phyloP scores from a whole-genome alignment of 2,113 vertebrate species.

The Phainopepla nitens region DNA sequence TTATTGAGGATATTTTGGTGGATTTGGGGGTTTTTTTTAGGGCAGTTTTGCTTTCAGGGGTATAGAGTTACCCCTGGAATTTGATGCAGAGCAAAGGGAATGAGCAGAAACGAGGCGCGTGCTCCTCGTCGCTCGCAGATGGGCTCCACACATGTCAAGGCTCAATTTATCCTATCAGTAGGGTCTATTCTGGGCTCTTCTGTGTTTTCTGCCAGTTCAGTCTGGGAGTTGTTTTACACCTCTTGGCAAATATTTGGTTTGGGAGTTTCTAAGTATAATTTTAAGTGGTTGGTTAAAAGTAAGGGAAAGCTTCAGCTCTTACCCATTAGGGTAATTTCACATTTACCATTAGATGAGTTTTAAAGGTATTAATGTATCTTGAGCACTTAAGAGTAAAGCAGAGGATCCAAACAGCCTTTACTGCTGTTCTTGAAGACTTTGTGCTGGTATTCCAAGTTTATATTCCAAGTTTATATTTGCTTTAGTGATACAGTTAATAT shows the following conservation, averaged over 20 bases:
- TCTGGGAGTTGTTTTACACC: slow-evolving; percentile 34
- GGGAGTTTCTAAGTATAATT: not conserved
- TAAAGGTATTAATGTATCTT: not conserved
- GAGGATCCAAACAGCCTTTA: not conserved
- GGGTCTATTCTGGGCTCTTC: slow-evolving; percentile 15
- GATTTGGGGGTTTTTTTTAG: too few relatives aligned
- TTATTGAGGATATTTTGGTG: too few relatives aligned
- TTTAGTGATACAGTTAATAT: not conserved
- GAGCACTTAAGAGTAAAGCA: not conserved
- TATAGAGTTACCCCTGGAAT: not conserved
- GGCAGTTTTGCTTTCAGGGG: not conserved
- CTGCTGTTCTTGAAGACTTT: not conserved
- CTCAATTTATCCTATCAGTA: slow-evolving; percentile 45
- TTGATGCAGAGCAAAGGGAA: not conserved
- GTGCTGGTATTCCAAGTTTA: not conserved
- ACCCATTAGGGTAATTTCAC: not conserved
- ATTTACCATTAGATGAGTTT: not conserved
- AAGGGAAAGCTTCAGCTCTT: not conserved
- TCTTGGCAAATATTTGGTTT: slow-evolving; percentile 48
- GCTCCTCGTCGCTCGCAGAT: not conserved
- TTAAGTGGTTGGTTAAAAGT: not conserved
- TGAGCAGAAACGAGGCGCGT: not conserved
- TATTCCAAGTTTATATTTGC: not conserved
- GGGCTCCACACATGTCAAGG: slow-evolving; percentile 23
- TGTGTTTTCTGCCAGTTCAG: slow-evolving; percentile 40